Conservation (phyloP, 2,113 vertebrate species). For the Cryptomyrus ogoouensis region DNA sequence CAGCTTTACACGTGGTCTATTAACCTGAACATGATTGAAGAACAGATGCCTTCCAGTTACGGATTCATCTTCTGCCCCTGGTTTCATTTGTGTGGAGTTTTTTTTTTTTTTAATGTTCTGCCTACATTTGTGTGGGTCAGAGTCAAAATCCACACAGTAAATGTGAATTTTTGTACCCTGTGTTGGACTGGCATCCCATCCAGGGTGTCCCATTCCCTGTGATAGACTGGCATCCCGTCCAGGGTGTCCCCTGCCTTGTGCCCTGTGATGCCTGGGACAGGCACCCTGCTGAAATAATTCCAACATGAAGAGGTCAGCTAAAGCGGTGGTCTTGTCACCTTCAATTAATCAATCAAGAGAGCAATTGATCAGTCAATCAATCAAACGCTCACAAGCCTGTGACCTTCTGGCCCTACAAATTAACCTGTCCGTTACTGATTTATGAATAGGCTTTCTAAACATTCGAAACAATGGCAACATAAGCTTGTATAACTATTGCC, state of each 20-base stretch:
- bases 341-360: background rate
- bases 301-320: background rate
- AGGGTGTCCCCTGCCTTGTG: background rate
- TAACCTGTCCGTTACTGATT: background rate
- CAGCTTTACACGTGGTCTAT: constrained; percentile 35
- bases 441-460: background rate
- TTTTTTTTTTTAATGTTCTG: background rate
- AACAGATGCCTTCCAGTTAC: background rate
- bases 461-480: background rate
- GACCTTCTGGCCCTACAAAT: background rate
- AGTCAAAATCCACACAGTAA: too few relatives aligned
- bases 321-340: background rate
- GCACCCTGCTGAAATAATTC: background rate
- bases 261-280: background rate
- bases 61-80: background rate
- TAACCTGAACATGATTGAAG: constrained; percentile 22
- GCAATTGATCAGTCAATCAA: background rate
- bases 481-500: background rate
- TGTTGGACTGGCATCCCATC: background rate
- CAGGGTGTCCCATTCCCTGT: too few relatives aligned
- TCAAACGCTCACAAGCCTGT: background rate
- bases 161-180: too few relatives aligned
- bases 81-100: background rate
- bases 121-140: background rate
- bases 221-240: background rate